A percentile compares a stretch with the other conserved stretches of the same genome.
Conservation (phyloP, 2,113 vertebrate genomes). For the Sterna hirundo region DNA sequence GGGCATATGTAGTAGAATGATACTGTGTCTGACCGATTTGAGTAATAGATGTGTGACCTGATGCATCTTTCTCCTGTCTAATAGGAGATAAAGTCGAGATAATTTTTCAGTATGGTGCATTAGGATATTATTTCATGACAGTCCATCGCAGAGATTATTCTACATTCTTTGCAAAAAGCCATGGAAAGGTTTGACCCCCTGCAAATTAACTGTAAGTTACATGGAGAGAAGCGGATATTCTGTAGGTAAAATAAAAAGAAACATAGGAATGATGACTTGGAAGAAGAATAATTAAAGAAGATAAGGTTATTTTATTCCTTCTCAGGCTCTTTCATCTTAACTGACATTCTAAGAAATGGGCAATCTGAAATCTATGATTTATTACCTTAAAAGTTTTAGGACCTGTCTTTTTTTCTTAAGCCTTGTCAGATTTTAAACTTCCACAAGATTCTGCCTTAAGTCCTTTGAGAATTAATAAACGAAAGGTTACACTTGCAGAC, state of each 20-base stretch:
- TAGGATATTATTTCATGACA: neutral
- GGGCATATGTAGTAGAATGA: neutral
- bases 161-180: neutral
- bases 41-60: neutral
- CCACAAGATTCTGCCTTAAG: neutral
- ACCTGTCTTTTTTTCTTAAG: neutral
- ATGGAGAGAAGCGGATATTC: neutral
- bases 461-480: constrained; percentile 48
- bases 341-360: constrained; percentile 22
- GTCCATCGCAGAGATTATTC: neutral
- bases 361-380: constrained; percentile 24
- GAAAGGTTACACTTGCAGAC: constrained; percentile 26
- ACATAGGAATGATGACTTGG: neutral
- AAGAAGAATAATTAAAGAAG: constrained; percentile 31
- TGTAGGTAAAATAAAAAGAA: constrained; percentile 3
- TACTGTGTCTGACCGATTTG: neutral
- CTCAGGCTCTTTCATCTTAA: constrained; percentile 36
- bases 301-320: constrained; percentile 25
- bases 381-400: constrained; percentile 35
- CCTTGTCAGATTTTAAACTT: constrained; percentile 36
- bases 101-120: neutral
- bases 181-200: neutral
- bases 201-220: neutral
- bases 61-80: neutral
- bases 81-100: neutral